Evolutionary conservation across 2,113 vertebrate species (phyloP).

Genomic region (Gallinago jamesoni): DNA sequence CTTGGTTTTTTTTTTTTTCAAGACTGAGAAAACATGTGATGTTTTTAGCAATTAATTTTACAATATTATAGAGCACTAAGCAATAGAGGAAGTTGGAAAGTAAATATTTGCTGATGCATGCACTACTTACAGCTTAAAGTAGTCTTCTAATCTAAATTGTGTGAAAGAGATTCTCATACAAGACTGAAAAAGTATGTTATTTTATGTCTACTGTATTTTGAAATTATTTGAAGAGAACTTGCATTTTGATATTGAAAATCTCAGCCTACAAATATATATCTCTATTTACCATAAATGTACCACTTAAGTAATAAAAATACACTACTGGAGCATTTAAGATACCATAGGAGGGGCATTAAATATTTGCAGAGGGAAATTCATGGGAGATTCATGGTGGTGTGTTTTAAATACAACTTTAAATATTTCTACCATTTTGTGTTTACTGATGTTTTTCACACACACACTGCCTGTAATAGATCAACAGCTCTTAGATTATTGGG

Average conservation of each 20-base stretch:
- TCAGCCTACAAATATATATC: not conserved
- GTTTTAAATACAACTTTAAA: not conserved
- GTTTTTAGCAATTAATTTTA: not conserved
- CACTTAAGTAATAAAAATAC: not conserved
- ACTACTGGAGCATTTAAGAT: not conserved
- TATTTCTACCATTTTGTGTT: not conserved
- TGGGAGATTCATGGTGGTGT: not conserved
- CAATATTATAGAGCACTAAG: not conserved
- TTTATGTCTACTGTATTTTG: not conserved
- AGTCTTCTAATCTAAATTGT: not conserved
- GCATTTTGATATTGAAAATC: not conserved
- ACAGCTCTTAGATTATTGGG: not conserved
- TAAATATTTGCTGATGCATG: not conserved
- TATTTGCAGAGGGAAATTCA: not conserved
- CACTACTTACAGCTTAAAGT: not conserved
- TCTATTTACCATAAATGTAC: not conserved
- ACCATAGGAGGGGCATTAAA: not conserved
- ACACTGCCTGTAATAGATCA: not conserved
- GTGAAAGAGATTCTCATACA: not conserved
- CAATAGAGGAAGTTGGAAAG: not conserved
- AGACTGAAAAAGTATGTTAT: not conserved
- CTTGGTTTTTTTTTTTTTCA: not conserved
- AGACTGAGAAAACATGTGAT: not conserved
- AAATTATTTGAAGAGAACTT: not conserved
- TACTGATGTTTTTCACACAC: not conserved